phyloP scores from a whole-genome alignment of 2,888 invertebrate genomes.

The Euplexia lucipara region DNA sequence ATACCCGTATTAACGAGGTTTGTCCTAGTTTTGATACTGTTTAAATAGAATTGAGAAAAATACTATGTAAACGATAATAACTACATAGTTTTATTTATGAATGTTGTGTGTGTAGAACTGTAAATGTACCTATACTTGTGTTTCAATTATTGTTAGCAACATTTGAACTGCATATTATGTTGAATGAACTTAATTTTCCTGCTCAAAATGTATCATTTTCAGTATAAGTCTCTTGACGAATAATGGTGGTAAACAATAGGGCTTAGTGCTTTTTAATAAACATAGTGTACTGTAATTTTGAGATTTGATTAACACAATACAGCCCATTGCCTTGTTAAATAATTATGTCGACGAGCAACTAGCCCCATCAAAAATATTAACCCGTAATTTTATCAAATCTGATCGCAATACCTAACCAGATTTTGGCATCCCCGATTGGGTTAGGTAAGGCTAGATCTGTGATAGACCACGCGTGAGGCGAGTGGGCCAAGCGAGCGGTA shows the following conservation, averaged over 20 bases:
- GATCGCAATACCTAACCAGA: too few relatives aligned
- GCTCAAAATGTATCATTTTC: not conserved
- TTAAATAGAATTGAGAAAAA: constrained; percentile 82
- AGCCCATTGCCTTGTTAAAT: not conserved
- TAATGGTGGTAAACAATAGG: not conserved
- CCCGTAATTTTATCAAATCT: too few relatives aligned
- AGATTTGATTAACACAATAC: not conserved
- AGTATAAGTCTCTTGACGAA: not conserved
- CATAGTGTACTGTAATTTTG: too few relatives aligned
- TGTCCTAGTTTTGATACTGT: constrained; percentile 60
- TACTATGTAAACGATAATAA: not conserved
- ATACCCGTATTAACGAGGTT: constrained; percentile 82
- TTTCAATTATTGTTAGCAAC: not conserved
- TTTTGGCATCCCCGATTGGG: too few relatives aligned
- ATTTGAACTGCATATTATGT: not conserved
- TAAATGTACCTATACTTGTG: too few relatives aligned
- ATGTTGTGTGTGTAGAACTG: not conserved
- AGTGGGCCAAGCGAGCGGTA: too few relatives aligned
- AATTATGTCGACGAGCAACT: too few relatives aligned
- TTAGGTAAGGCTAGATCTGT: too few relatives aligned
- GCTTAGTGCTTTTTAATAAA: too few relatives aligned
- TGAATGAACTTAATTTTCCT: not conserved
- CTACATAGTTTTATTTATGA: not conserved
- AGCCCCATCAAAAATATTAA: too few relatives aligned
- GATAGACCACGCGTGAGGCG: too few relatives aligned